Conservation (phyloP, 2,113 vertebrate genomes). For the Turdus rufiventris region DNA sequence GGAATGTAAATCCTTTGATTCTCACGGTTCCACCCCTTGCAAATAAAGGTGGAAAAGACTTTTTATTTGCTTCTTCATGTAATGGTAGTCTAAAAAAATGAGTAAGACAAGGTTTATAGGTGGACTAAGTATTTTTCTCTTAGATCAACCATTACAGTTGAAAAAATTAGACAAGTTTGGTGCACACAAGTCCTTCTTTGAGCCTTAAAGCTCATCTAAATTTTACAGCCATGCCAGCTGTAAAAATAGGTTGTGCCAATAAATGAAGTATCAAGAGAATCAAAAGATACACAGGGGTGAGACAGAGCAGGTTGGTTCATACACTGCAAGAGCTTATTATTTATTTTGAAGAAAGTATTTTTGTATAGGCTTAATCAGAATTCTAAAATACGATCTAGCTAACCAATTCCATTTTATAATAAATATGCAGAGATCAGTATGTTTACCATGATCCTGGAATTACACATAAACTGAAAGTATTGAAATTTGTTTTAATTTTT, state of each 20-base stretch:
- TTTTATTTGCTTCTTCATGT: neutral
- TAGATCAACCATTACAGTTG: neutral
- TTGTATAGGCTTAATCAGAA: neutral
- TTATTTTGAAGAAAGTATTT: neutral
- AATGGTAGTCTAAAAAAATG: neutral
- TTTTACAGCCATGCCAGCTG: neutral
- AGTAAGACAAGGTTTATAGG: neutral
- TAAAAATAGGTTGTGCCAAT: neutral
- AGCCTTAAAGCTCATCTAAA: neutral
- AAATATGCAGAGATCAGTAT: neutral
- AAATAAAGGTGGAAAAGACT: neutral
- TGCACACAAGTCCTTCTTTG: neutral
- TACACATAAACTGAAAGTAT: neutral
- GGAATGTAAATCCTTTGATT: neutral
- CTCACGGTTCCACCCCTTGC: neutral
- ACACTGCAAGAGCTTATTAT: neutral
- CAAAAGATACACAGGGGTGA: neutral
- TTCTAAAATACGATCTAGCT: neutral
- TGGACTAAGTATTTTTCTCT: neutral
- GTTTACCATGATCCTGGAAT: neutral
- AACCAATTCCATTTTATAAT: neutral
- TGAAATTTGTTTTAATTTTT: neutral
- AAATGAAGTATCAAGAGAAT: neutral
- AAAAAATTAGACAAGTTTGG: neutral
- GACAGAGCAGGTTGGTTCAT: neutral